Evolutionary conservation across 2,888 invertebrate species (phyloP).

Genomic region (Lasius fuliginosus): DNA sequence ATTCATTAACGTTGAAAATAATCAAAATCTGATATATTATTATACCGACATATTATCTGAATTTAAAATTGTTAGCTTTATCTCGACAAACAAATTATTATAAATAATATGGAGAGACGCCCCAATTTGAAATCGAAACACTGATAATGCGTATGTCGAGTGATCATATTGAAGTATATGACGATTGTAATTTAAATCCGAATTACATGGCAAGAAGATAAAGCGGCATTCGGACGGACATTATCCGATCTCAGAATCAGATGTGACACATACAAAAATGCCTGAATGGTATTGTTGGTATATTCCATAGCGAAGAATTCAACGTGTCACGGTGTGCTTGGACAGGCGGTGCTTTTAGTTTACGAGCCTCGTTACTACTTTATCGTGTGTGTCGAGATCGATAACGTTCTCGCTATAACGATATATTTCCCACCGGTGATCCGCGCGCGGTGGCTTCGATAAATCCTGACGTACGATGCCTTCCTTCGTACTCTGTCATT

Average conservation of each 20-base stretch:
- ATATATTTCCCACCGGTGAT: conserved; percentile 66
- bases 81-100: background rate
- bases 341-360: conserved; percentile 70
- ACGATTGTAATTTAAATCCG: conserved; percentile 40
- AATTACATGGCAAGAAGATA: conserved; percentile 23
- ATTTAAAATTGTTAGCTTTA: background rate
- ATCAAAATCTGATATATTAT: background rate
- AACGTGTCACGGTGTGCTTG: conserved; percentile 45
- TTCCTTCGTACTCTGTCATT: conserved; percentile 53
- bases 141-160: background rate
- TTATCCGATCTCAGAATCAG: conserved; percentile 33
- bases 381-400: conserved; percentile 74
- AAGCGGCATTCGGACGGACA: conserved; percentile 11
- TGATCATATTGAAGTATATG: background rate
- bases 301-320: conserved; percentile 58
- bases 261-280: conserved; percentile 27
- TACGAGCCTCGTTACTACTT: conserved; percentile 75
- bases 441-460: conserved; percentile 60
- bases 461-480: conserved; percentile 64
- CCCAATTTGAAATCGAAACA: background rate
- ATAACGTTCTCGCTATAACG: conserved; percentile 71
- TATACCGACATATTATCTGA: background rate
- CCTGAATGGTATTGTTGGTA: conserved; percentile 30
- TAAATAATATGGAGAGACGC: background rate
- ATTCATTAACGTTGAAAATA: background rate